phyloP scores from a whole-genome alignment of 1,140 invertebrate species.

The Macrocentrus cingulum region DNA sequence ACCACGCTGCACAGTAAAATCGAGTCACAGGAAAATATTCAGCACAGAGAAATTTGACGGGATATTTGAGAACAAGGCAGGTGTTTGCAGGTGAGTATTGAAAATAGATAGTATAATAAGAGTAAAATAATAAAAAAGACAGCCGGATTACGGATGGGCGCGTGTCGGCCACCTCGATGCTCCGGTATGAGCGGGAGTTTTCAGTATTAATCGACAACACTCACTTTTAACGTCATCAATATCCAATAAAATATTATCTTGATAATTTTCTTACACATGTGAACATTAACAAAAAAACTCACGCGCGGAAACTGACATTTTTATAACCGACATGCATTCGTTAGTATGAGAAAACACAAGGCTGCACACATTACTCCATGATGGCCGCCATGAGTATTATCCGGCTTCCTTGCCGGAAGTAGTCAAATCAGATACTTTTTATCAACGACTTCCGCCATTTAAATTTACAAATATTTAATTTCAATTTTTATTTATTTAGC shows the following conservation, averaged over 20 bases:
- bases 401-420: constrained; percentile 12
- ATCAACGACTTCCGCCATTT: background rate
- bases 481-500: no score
- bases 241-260: constrained; percentile 25
- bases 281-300: constrained; percentile 11
- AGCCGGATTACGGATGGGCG: constrained; percentile 11
- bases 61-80: no score
- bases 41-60: no score
- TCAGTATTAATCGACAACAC: constrained; percentile 22
- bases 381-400: constrained; percentile 37
- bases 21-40: no score
- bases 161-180: constrained; percentile 5
- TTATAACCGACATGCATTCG: constrained; percentile 9
- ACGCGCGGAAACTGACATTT: constrained; percentile 26
- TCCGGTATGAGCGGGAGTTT: constrained; percentile 25
- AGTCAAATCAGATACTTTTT: constrained; percentile 18
- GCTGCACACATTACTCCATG: constrained; percentile 24
- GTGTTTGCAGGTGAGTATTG: no score
- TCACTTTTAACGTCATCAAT: constrained; percentile 24
- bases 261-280: constrained; percentile 20
- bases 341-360: constrained; percentile 30
- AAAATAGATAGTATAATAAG: no score
- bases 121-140: no score
- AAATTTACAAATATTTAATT: background rate
- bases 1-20: no score